Base-by-base conservation (phyloP, 2,888 invertebrate genomes). In the Ectemnius lituratus region DNA sequence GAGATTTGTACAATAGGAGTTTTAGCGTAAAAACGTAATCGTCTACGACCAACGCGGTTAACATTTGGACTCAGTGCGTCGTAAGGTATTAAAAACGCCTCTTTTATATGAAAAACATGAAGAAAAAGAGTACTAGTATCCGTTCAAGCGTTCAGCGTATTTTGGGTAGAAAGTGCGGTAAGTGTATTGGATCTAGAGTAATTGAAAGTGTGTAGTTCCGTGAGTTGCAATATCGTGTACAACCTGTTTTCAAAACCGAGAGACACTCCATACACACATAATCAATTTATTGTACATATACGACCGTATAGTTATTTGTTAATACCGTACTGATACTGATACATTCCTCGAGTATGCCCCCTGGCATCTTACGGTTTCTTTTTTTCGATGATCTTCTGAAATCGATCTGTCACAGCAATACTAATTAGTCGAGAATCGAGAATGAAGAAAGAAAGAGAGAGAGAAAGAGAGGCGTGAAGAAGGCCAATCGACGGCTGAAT, bases 271-370 rank as follows among this genome's bases (percentile, higher is more conserved):
- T 76, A 80, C 52, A 80, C 72, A 79, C 76, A 79, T 81, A 73
- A 78, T 76, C 73, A 66, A 74, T 76, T 37, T 37, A 65, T 72
- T 83, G 80, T 83, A 84, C 62, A 83, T 84, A 83, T 62, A 75
- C 61, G 16, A 70, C 57, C 72, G 68, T 67, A 52, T 52, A 52
- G n/a, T 16, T 52, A 52, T 52, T 16, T 52, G 16, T 52, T 79
- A 73, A 80, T 67, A 66, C 64, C 66, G 64, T 74, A 80, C 64
- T 61, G 66, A 82, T 62, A 75, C 76, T 59, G 57, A 57, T 78
- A 79, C 83, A 83, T 83, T 83, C 83, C 83, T 75, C 72, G 59
- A 62, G 57, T 63, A 69, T 52, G 16, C n/a, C 16, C 52, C 4
- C n/a, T 52, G 52, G 16, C 16, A 52, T 16, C 52, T 52, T 52